Conservation (phyloP, 2,888 invertebrate genomes). For the Brenthis hecate region DNA sequence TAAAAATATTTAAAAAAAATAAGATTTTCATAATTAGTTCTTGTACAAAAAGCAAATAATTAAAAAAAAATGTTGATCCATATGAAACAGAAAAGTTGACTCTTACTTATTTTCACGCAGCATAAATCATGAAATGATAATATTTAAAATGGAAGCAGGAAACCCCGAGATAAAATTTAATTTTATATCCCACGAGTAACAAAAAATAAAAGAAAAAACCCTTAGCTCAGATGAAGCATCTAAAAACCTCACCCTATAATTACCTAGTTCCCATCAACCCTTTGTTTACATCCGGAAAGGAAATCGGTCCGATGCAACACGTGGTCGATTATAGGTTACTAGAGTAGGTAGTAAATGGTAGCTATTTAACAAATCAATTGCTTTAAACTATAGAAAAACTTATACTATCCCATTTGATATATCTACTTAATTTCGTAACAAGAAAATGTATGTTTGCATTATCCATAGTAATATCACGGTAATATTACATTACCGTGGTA, state of each 20-base stretch:
- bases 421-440: too few relatives aligned
- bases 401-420: too few relatives aligned
- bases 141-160: background rate
- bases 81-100: too few relatives aligned
- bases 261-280: constrained; percentile 43
- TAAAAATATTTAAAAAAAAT: too few relatives aligned
- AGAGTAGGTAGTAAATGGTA: constrained; percentile 27
- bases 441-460: too few relatives aligned
- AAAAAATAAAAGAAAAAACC: constrained; percentile 12
- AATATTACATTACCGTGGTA: too few relatives aligned
- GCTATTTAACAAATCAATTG: background rate
- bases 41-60: too few relatives aligned
- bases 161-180: background rate
- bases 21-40: too few relatives aligned
- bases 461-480: too few relatives aligned
- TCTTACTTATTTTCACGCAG: too few relatives aligned
- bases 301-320: constrained; percentile 56
- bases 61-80: too few relatives aligned
- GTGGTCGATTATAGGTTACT: constrained; percentile 47
- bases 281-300: constrained; percentile 51
- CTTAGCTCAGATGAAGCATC: constrained; percentile 10
- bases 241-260: constrained; percentile 41
- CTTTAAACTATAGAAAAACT: background rate
- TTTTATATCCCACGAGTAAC: background rate
- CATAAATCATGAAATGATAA: too few relatives aligned